Evolutionary conservation across 2,888 invertebrate genomes (phyloP).

Genomic region (Agrochola lota): DNA sequence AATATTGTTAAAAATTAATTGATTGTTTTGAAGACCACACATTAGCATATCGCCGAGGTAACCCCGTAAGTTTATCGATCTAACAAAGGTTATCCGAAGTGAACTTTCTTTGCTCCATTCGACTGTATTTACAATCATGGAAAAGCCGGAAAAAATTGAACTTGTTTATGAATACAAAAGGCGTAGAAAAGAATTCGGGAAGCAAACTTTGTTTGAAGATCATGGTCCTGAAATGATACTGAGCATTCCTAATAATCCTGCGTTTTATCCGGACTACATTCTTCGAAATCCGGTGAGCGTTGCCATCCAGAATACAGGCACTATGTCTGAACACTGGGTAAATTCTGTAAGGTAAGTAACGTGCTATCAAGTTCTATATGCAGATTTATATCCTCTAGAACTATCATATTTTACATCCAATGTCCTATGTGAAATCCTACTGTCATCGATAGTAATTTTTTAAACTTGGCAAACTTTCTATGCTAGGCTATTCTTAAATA

Average conservation of each 20-base stretch:
- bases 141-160: constrained; percentile 84
- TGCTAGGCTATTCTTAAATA: background rate
- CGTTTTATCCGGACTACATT: constrained; percentile 89
- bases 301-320: constrained; percentile 91
- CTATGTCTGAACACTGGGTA: constrained; percentile 92
- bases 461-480: background rate
- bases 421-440: background rate
- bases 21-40: constrained; percentile 27
- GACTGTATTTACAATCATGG: constrained; percentile 70
- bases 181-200: constrained; percentile 93
- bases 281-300: constrained; percentile 92
- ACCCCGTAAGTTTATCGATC: constrained; percentile 61
- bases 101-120: constrained; percentile 19
- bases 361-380: background rate
- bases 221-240: constrained; percentile 92
- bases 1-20: constrained; percentile 20
- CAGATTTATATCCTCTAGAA: background rate
- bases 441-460: background rate
- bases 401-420: background rate
- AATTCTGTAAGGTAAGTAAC: constrained; percentile 88
- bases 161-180: constrained; percentile 91
- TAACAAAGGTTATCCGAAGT: constrained; percentile 44
- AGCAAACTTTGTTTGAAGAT: constrained; percentile 93
- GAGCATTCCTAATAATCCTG: constrained; percentile 91
- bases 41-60: constrained; percentile 35